Percentiles rank a stretch among this genome's conserved stretches.
Conservation (phyloP, 1,140 invertebrate species). For the Drosophila lacteicornis region DNA sequence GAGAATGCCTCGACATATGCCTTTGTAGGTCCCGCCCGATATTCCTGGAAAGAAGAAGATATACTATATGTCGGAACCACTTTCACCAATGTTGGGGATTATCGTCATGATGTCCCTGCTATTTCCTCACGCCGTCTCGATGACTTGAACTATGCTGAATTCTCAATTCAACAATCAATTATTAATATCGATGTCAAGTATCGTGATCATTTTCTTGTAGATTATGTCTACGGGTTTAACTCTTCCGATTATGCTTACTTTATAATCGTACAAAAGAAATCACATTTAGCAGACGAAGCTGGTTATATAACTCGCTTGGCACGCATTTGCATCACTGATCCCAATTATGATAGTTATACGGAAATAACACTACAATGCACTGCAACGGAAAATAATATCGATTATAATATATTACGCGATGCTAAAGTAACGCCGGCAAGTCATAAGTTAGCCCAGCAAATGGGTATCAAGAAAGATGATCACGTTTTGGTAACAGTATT, state of each 20-base stretch:
- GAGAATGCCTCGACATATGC: conserved; percentile 96
- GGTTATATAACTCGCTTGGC: conserved; percentile 96
- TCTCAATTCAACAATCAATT: conserved; percentile 94
- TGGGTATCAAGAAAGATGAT: conserved; percentile 92
- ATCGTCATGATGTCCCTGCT: conserved; percentile 96
- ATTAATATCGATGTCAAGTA: conserved; percentile 97
- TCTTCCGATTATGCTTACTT: conserved; percentile 98
- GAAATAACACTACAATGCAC: conserved; percentile 96
- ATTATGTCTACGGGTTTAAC: conserved; percentile 98
- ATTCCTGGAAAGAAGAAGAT: conserved; percentile 90
- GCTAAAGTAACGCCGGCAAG: conserved; percentile 94
- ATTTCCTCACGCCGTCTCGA: conserved; percentile 94
- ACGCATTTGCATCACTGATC: conserved; percentile 96
- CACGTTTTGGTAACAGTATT: conserved; percentile 93
- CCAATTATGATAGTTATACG: conserved; percentile 97
- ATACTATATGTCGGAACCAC: conserved; percentile 97
- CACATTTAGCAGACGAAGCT: conserved; percentile 93
- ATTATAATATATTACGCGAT: conserved; percentile 96
- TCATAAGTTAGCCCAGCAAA: conserved; percentile 90
- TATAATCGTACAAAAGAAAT: conserved; percentile 96
- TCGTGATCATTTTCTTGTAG: conserved; percentile 96
- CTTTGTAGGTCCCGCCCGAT: conserved; percentile 96
- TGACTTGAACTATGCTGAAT: conserved; percentile 92
- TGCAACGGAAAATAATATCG: conserved; percentile 81
- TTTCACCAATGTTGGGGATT: conserved; percentile 96